Base-by-base conservation (phyloP, 2,888 invertebrate species). In the Desoria tigrina region DNA sequence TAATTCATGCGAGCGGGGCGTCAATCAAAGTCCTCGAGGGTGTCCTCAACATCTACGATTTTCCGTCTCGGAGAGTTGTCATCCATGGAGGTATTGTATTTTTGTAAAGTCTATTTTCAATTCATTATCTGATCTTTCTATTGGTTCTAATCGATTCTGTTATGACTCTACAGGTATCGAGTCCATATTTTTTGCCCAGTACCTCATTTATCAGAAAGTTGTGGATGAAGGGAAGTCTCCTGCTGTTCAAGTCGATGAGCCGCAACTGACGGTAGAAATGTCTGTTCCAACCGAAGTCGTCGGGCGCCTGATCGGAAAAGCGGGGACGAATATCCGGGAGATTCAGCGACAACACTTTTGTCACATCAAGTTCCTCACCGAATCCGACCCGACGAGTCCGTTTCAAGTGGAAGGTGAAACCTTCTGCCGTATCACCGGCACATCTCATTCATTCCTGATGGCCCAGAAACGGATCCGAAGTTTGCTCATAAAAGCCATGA, bases 1-100 rank as follows among this genome's bases (percentile, higher is more conserved):
- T 85, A 61, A 84, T 84, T 82, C 82, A 84, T 57, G 60, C 61
- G 32, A 71, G 62, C 11, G 70, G 68, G 1, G 63, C 66, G 7
- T 66, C 66, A 7, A 55, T 73, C 18, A 68, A 70, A 50, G 60
- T 73, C 23, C 53, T 64, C 63, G 69, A 68, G 23, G 65, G 61
- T 26, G 63, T 55, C 6, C 23, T 69, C n/a, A 23, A 28, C 1
- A 60, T 70, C 37, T 42, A 66, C 42, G 66, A 66, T n/a, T 57
- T 51, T 50, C 53, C 57, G 23, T 49, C 39, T 45, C 42, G 70
- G 42, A 51, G 70, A 16, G 65, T 68, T 7, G 65, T 62, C 26
- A 68, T 68, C 23, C 62, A 68, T 57, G 68, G 68, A 63, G 65
- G 68, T 68, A 55, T 23, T 11, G 11, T 49, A 16, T 39, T 11